These are phyloP conservation scores for Podargus strigoides DNA, from an alignment of 2,797 vertebrate genomes.

Conservation along the genomic window DNA sequence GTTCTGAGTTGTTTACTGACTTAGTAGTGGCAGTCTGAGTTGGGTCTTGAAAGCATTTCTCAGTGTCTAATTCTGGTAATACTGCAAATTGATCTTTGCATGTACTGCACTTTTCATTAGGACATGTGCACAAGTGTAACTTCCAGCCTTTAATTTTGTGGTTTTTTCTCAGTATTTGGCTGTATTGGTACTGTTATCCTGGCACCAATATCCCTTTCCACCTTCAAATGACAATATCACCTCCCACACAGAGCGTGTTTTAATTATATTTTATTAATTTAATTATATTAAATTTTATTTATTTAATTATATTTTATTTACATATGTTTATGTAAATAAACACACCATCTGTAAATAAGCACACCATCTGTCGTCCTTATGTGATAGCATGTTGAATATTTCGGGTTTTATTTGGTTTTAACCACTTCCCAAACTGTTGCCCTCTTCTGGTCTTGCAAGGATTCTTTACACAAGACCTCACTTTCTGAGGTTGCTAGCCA, in stretches of 20 bases:
- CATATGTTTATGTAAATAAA: background rate
- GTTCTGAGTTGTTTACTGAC: background rate
- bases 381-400: background rate
- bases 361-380: background rate
- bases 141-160: background rate
- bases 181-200: background rate
- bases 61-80: background rate
- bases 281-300: background rate
- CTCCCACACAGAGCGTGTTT: background rate
- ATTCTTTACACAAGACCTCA: background rate
- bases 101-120: background rate
- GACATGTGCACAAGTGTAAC: background rate
- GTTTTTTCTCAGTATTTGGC: background rate
- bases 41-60: background rate
- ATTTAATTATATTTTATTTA: background rate
- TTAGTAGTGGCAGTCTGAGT: background rate
- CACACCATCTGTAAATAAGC: background rate
- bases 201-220: background rate
- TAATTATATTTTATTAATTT: too few species aligned
- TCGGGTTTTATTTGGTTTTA: background rate
- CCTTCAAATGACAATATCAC: background rate
- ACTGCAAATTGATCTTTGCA: background rate
- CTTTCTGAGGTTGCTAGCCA: background rate
- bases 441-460: background rate
- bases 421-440: background rate